These are phyloP conservation scores for Phalera bucephala DNA, from an alignment of 2,888 invertebrate species.

Conservation along the genomic window DNA sequence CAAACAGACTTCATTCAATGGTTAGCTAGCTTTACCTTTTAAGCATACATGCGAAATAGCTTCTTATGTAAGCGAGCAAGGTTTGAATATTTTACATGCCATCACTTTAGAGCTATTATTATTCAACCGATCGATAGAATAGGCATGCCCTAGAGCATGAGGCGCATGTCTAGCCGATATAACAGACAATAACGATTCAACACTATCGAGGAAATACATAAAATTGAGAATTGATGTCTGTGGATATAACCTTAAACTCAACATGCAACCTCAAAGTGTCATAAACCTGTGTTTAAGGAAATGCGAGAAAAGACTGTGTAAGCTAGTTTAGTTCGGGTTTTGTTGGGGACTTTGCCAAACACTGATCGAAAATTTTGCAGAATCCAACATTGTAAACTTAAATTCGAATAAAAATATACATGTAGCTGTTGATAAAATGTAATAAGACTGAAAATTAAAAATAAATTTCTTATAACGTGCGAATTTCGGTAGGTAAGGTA, in stretches of 20 bases:
- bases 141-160: conserved; percentile 1
- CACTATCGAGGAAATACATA: conserved; percentile 20
- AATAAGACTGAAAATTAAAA: too few species aligned
- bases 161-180: conserved; percentile 18
- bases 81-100: conserved; percentile 19
- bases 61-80: conserved; percentile 12
- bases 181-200: conserved; percentile 10
- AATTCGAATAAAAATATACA: too few species aligned
- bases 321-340: too few species aligned
- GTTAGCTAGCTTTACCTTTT: conserved; percentile 7
- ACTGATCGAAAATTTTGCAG: too few species aligned
- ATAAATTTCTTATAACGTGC: too few species aligned
- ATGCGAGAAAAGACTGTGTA: background rate
- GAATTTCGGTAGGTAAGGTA: too few species aligned
- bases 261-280: conserved; percentile 13
- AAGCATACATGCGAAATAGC: conserved; percentile 19
- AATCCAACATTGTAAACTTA: too few species aligned
- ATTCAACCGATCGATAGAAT: background rate
- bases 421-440: too few species aligned
- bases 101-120: background rate
- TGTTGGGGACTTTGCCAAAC: too few species aligned
- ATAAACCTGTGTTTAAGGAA: conserved; percentile 5
- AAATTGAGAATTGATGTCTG: conserved; percentile 18
- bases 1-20: conserved; percentile 17
- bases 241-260: conserved; percentile 24